phyloP scores from a whole-genome alignment of 1,140 invertebrate genomes.

The Nephotettix cincticeps region DNA sequence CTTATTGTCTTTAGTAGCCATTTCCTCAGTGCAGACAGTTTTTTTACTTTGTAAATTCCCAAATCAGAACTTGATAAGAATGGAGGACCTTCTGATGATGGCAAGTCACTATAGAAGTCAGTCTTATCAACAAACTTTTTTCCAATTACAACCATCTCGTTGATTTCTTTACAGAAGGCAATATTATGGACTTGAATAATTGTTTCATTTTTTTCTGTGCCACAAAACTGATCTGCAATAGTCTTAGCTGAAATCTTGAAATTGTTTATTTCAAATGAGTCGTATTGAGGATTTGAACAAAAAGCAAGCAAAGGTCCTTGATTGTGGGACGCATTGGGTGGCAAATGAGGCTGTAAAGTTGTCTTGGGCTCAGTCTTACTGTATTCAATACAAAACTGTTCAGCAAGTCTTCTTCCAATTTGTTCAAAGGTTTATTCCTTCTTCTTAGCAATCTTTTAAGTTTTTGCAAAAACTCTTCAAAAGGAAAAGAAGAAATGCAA shows the following conservation, averaged over 20 bases:
- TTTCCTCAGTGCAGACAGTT: slow-evolving; percentile 3
- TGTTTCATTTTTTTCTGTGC: slow-evolving; percentile 1
- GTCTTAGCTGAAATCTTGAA: slow-evolving; percentile 14
- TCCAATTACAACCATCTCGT: slow-evolving; percentile 16
- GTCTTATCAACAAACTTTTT: slow-evolving; percentile 14
- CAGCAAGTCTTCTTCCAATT: slow-evolving; percentile 13
- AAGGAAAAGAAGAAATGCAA: neutral
- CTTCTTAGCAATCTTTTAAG: slow-evolving; percentile 10
- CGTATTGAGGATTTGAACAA: slow-evolving; percentile 13
- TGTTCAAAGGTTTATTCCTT: slow-evolving; percentile 19
- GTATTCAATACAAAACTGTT: slow-evolving; percentile 7
- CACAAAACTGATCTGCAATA: slow-evolving; percentile 11
- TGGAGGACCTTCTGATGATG: neutral
- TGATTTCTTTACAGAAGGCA: slow-evolving; percentile 2
- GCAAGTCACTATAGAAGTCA: neutral
- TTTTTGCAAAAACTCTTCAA: slow-evolving; percentile 22
- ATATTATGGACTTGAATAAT: slow-evolving; percentile 23
- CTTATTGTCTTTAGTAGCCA: slow-evolving; percentile 9
- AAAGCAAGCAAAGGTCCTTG: slow-evolving; percentile 21
- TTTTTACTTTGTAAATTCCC: slow-evolving; percentile 25
- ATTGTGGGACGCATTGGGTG: neutral
- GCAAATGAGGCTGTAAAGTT: slow-evolving; percentile 11
- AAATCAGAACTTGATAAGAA: neutral
- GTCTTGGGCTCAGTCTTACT: neutral
- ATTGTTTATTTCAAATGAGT: neutral